Percentiles rank a stretch among this genome's conserved stretches.
Evolutionary conservation across 2,113 vertebrate genomes (phyloP).

Genomic region (Phrynosoma blainvillii): DNA sequence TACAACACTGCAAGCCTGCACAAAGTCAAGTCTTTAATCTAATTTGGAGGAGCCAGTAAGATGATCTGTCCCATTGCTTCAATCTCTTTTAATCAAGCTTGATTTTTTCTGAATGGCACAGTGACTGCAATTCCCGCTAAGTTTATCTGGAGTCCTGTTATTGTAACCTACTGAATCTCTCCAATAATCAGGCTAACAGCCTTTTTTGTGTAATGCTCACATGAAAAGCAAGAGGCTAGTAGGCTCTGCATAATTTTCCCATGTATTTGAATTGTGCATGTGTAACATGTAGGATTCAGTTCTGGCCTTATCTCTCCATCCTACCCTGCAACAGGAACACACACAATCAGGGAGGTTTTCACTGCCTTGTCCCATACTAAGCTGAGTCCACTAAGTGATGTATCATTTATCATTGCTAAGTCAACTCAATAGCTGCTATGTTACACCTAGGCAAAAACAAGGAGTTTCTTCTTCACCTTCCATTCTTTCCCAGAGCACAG

Average conservation of each 20-base stretch:
- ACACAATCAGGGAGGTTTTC: background rate
- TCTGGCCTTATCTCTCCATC: background rate
- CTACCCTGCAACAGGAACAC: background rate
- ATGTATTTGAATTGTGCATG: background rate
- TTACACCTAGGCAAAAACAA: background rate
- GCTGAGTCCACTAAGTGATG: background rate
- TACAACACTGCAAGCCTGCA: constrained; percentile 51
- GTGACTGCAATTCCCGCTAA: background rate
- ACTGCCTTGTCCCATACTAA: background rate
- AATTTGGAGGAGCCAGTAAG: constrained; percentile 20
- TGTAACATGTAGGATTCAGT: background rate
- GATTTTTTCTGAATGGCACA: background rate
- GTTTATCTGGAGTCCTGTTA: background rate
- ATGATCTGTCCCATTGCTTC: constrained; percentile 31
- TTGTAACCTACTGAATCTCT: constrained; percentile 1
- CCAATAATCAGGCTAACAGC: constrained; percentile 40
- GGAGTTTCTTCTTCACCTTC: background rate
- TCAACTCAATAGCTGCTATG: background rate
- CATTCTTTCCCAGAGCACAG: background rate
- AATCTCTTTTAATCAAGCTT: constrained; percentile 54
- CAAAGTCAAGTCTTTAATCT: constrained; percentile 39
- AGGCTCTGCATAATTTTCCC: background rate
- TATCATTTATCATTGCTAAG: background rate
- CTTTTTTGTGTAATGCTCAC: constrained; percentile 18
- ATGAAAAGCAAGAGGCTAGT: background rate